phyloP scores from a whole-genome alignment of 1,140 invertebrate genomes.

The Anastrepha ludens region DNA sequence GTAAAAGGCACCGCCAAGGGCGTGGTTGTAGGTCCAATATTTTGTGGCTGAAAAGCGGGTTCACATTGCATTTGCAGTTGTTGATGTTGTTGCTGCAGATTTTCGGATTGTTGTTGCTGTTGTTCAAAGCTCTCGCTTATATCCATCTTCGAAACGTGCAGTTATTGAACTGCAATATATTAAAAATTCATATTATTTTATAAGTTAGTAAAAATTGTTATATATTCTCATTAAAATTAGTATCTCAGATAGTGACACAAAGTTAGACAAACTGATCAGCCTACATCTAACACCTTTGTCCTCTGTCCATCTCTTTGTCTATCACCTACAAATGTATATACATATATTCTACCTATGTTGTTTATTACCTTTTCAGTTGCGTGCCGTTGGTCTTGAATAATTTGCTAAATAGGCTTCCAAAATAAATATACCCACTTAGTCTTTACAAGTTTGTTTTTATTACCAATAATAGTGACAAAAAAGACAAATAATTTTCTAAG shows the following conservation, averaged over 20 bases:
- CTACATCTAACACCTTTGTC: slow-evolving; percentile 41
- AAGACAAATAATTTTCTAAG: slow-evolving; percentile 32
- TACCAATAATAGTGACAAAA: background rate
- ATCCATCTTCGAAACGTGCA: slow-evolving; percentile 46
- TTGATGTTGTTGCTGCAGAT: slow-evolving; percentile 56
- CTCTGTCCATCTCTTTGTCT: slow-evolving; percentile 44
- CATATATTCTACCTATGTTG: background rate
- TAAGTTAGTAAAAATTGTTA: background rate
- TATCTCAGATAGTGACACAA: background rate
- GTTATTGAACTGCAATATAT: background rate
- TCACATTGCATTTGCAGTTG: slow-evolving; percentile 66
- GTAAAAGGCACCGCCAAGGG: background rate
- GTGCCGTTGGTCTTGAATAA: background rate
- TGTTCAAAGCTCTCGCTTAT: slow-evolving; percentile 56
- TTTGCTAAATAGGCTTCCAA: background rate
- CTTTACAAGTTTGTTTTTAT: background rate
- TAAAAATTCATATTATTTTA: background rate
- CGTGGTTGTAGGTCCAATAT: slow-evolving; percentile 64
- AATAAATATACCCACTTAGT: background rate
- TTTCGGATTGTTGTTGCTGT: slow-evolving; percentile 49
- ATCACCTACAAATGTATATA: slow-evolving; percentile 18
- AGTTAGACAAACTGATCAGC: background rate
- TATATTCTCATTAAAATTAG: background rate
- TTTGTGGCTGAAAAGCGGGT: slow-evolving; percentile 61
- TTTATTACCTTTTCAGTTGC: slow-evolving; percentile 25